phyloP scores from a whole-genome alignment of 1,140 invertebrate species.

The Laupala kohalensis region DNA sequence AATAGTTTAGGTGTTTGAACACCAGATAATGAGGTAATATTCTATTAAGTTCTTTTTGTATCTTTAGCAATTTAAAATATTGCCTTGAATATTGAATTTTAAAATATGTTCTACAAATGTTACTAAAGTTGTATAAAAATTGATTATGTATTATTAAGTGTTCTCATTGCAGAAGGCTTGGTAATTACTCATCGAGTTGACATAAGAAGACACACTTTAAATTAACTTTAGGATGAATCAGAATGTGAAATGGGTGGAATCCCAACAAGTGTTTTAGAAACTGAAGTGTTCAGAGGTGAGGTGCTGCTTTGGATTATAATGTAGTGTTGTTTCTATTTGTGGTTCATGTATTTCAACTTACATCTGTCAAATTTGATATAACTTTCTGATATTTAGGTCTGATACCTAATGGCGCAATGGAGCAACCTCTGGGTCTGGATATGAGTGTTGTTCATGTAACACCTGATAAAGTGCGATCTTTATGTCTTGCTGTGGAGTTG shows the following conservation, averaged over 20 bases:
- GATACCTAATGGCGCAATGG: slow-evolving; percentile 1
- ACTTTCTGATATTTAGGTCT: not conserved
- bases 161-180: too few species aligned
- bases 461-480: slow-evolving; percentile 14
- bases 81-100: too few species aligned
- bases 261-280: not conserved
- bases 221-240: not conserved
- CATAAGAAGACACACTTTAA: not conserved
- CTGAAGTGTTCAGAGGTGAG: not conserved
- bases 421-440: slow-evolving; percentile 10
- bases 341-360: too few species aligned
- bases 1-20: too few species aligned
- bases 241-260: not conserved
- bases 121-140: too few species aligned
- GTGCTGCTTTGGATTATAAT: not conserved
- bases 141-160: too few species aligned
- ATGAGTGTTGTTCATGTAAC: slow-evolving; percentile 11
- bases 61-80: too few species aligned
- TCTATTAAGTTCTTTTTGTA: too few species aligned
- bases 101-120: too few species aligned
- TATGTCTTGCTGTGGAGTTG: slow-evolving; percentile 54
- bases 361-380: not conserved
- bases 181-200: too few species aligned
- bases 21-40: too few species aligned
- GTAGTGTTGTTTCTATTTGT: not conserved